A percentile compares a stretch with the other conserved stretches of the same genome.
phyloP scores from a whole-genome alignment of 2,888 invertebrate genomes.

The Chrysomela aeneicollis region DNA sequence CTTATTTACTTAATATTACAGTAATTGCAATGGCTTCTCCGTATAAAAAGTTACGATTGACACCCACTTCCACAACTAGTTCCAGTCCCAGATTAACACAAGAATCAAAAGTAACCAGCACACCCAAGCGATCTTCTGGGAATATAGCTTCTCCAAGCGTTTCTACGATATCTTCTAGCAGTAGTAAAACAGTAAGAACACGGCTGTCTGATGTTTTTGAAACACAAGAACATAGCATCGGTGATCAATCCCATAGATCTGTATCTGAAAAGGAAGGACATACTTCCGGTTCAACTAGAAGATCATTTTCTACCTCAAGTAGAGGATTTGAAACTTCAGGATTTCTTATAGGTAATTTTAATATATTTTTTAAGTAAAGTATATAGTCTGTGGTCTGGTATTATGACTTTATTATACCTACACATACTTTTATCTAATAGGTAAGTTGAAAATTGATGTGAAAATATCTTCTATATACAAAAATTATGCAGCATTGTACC shows the following conservation, averaged over 20 bases:
- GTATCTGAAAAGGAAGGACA: neutral
- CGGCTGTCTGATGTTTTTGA: conserved; percentile 20
- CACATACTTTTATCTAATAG: no score
- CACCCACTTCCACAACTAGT: neutral
- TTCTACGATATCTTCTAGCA: conserved; percentile 24
- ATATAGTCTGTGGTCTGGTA: no score
- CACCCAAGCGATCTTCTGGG: conserved; percentile 14
- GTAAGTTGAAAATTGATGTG: no score
- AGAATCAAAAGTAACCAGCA: conserved; percentile 31
- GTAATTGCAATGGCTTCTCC: neutral
- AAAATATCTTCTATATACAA: no score
- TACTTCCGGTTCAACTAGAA: neutral
- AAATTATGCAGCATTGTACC: no score
- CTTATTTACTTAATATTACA: no score
- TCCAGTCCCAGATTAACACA: conserved; percentile 6
- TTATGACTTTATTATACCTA: no score
- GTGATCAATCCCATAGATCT: neutral
- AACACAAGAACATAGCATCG: neutral
- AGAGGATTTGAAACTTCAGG: neutral
- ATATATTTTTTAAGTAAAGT: no score
- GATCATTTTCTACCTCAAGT: conserved; percentile 6
- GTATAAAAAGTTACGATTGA: neutral
- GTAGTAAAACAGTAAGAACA: conserved; percentile 12
- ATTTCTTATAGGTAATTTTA: conserved; percentile 12
- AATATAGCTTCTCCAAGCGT: conserved; percentile 17